Base-by-base conservation (phyloP, 1,140 invertebrate species). In the Microplitis demolitor region DNA sequence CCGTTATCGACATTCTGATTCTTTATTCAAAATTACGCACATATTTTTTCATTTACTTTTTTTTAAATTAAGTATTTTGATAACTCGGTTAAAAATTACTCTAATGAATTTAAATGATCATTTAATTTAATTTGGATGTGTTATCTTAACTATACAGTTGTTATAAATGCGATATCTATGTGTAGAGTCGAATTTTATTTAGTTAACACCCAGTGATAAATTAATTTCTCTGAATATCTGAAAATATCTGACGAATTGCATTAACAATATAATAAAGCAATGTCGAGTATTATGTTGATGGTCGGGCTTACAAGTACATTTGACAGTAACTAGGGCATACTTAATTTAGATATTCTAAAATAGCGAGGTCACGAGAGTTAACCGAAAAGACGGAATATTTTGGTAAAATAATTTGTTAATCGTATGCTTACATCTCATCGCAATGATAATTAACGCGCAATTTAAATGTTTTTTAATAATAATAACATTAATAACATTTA, bases 271-370 rank as follows among this genome's bases (percentile, higher is more conserved):
- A 72, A 66, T 72, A 72, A 66, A 72, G 66, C 66, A 67, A 73
- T 73, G 61, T 73, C 66, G 63, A 58, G 58, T 60, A 71, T 74
- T 75, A 72, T 78, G 69, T 76, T 76, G 53, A 69, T 69, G 60
- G 66, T 72, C 54, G 68, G 13, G 56, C 69, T 6, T 45, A 45
- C 39, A 45, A 45, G 6, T 45, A 45, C 39, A 45, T 45, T 5
- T 45, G 11, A n/a, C 54, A 68, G 71, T 64, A 80, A 82, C 74
- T 82, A 76, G 79, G 77, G 76, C 76, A 77, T 74, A 76, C 78
- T 83, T 82, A 82, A 83, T 83, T 82, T 83, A 83, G 82, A 78
- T 74, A 73, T 66, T 76, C 78, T 16, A 75, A 82, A 83, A 82
- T 81, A 81, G 78, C 66, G 50, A 66, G 61, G 77, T 78, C 69